Evolutionary conservation across 2,797 vertebrate genomes (phyloP).

Genomic region (Mormyrops attenuatus): DNA sequence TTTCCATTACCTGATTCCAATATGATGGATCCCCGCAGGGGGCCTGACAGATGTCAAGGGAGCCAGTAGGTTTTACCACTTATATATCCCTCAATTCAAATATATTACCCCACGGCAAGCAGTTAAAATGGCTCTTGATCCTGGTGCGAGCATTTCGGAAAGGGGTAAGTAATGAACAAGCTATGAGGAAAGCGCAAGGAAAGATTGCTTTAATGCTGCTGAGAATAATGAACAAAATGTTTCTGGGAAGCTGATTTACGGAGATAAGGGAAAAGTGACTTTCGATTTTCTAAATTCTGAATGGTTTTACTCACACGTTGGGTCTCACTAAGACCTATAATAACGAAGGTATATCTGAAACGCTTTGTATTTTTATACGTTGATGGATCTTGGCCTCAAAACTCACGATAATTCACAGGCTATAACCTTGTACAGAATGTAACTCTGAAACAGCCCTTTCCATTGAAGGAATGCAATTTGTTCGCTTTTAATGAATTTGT

Average conservation of each 20-base stretch:
- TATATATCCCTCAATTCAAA: neutral
- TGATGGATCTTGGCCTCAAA: neutral
- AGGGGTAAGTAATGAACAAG: neutral
- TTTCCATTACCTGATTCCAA: neutral
- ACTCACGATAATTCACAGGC: neutral
- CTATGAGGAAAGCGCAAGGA: neutral
- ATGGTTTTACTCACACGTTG: neutral
- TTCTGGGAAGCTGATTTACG: neutral
- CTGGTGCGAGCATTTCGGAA: neutral
- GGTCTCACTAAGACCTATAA: neutral
- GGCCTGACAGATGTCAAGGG: neutral
- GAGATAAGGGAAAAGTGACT: neutral
- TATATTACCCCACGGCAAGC: neutral
- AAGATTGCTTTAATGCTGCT: neutral
- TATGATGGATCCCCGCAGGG: neutral
- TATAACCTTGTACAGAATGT: neutral
- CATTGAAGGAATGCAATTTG: neutral
- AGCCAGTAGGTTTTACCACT: neutral
- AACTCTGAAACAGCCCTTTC: neutral
- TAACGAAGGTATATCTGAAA: neutral
- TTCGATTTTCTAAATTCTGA: neutral
- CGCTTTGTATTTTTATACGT: neutral
- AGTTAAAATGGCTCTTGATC: neutral
- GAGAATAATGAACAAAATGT: neutral
- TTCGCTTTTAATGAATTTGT: neutral